Conservation (phyloP, 2,113 vertebrate species). For the Periophthalmodon schlosseri region DNA sequence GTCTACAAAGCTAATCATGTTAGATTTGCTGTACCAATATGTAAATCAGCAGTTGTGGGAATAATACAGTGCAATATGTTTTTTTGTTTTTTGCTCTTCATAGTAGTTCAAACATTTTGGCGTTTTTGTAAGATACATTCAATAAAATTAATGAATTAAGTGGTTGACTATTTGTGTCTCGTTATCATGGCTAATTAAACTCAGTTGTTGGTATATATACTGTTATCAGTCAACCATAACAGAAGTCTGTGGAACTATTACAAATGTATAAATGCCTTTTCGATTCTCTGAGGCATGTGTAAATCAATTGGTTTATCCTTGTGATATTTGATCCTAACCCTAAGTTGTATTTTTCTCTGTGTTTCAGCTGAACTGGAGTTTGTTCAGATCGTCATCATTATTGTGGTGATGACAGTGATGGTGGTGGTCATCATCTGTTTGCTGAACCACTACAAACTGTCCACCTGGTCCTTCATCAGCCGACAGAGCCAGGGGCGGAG, state of each 20-base stretch:
- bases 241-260: too few species aligned
- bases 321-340: constrained; percentile 11
- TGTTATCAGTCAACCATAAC: too few species aligned
- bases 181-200: too few species aligned
- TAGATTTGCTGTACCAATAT: not conserved
- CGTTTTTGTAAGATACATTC: not conserved
- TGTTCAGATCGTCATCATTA: constrained; percentile 95
- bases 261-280: too few species aligned
- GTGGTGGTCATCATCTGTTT: constrained; percentile 96
- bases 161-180: too few species aligned
- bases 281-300: too few species aligned
- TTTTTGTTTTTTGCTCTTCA: not conserved
- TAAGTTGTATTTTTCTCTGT: constrained; percentile 18
- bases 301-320: not conserved
- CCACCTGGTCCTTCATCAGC: constrained; percentile 92
- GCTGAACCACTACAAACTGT: constrained; percentile 96
- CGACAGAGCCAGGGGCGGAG: constrained; percentile 87
- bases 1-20: not conserved
- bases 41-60: not conserved
- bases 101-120: not conserved
- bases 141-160: not conserved
- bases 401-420: constrained; percentile 98
- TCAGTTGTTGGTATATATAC: too few species aligned
- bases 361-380: constrained; percentile 95
- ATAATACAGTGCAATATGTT: not conserved